Evolutionary conservation across 2,888 invertebrate genomes (phyloP).

Genomic region (Trichacis sp.): DNA sequence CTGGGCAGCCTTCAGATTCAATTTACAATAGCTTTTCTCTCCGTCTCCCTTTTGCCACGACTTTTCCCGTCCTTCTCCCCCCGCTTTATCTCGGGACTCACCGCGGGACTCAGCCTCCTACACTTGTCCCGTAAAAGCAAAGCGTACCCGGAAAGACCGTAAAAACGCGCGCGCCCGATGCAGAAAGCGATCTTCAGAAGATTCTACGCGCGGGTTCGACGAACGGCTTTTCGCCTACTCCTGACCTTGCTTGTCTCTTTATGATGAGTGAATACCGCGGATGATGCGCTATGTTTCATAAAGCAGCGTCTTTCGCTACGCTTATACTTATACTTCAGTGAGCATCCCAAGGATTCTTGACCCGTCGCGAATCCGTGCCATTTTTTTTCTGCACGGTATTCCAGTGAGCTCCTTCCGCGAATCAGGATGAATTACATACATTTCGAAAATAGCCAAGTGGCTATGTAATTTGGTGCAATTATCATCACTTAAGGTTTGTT

Average conservation of each 20-base stretch:
- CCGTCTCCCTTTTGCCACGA: conserved; percentile 21
- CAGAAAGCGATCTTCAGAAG: conserved; percentile 33
- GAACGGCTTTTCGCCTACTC: conserved; percentile 45
- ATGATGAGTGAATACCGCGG: conserved; percentile 32
- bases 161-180: conserved; percentile 43
- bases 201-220: conserved; percentile 40
- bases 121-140: conserved; percentile 50
- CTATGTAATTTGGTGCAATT: too few species aligned
- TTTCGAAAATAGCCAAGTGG: too few species aligned
- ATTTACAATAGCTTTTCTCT: conserved; percentile 55
- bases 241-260: conserved; percentile 39
- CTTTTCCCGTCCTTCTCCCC: conserved; percentile 23
- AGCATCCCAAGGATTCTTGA: background rate
- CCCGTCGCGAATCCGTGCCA: too few species aligned
- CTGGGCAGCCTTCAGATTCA: conserved; percentile 59
- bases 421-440: too few species aligned
- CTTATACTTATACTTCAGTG: background rate
- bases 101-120: conserved; percentile 49
- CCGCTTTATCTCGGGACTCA: conserved; percentile 41
- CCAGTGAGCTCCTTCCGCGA: too few species aligned
- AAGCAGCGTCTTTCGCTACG: background rate
- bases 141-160: conserved; percentile 43
- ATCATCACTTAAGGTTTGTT: too few species aligned
- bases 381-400: too few species aligned
- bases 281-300: conserved; percentile 39